A percentile compares a stretch with the other conserved stretches of the same genome.
Conservation (phyloP, 1,140 invertebrate species). For the Papilio glaucus region DNA sequence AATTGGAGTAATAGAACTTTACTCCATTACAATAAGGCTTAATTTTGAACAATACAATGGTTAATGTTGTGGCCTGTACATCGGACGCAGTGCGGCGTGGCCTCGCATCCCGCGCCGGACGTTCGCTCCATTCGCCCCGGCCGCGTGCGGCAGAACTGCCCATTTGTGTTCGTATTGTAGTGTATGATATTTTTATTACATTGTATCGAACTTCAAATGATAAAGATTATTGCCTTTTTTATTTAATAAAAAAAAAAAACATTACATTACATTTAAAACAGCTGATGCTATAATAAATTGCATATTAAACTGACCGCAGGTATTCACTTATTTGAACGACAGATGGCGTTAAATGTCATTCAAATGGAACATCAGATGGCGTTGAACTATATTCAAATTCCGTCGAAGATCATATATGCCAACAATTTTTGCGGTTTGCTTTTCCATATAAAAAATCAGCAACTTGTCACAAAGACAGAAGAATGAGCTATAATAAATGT, state of each 20-base stretch:
- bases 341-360: too few species aligned
- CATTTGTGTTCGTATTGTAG: neutral
- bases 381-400: too few species aligned
- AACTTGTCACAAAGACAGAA: neutral
- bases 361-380: too few species aligned
- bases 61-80: neutral
- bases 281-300: too few species aligned
- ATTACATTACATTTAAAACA: too few species aligned
- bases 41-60: neutral
- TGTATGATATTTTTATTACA: neutral
- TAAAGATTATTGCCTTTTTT: neutral
- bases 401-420: too few species aligned
- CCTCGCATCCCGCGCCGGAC: neutral
- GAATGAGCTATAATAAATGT: neutral
- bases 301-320: too few species aligned
- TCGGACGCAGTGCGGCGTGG: neutral
- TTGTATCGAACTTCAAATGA: neutral
- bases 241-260: too few species aligned
- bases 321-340: too few species aligned
- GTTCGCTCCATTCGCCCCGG: slow-evolving; percentile 5
- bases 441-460: too few species aligned
- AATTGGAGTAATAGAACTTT: neutral
- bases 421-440: too few species aligned
- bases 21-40: neutral
- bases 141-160: slow-evolving; percentile 4